Evolutionary conservation across 2,888 invertebrate species (phyloP), one percentile per base, ranked within the genome.

Genomic region (Netelia inedita): DNA sequence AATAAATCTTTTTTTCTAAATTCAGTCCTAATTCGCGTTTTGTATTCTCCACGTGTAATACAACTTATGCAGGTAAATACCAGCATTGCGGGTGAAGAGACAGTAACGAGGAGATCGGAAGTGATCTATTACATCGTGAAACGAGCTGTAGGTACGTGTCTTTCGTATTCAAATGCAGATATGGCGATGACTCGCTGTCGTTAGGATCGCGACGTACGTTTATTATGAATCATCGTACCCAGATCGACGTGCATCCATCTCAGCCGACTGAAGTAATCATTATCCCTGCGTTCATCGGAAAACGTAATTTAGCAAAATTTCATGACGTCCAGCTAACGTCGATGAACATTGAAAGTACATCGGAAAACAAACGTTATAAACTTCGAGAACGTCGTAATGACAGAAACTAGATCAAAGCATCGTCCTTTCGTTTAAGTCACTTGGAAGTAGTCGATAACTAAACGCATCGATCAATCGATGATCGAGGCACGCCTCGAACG

Each of bases 221-320:
- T 23, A 53, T 72, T 76, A 74, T 87, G 87, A 87, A 79, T 86
- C 86, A 87, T 82, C 76, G 81, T 69, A 63, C 81, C 19, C 41
- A 55, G 69, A 63, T 10, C 14, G 59, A 59, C 73, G 66, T 50
- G 16, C 19, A 19, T 59, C 46, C 9, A 69, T 75, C 28, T 28
- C 28, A 28, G 3, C 5, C 28, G 28, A 28, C 5, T 28, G 2
- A 5, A 28, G 53, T 53, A 69, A 69, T 55, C 63, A 74, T 83
- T 73, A 83, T 69, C 59, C 59, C 23, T 65, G 16, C 1, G 16
- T 69, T 46, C 46, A 43, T 21, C 14, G 19, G 35, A 63, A 66
- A 23, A 23, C 23, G 23, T 23, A 1, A 2, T 2, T 23, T 23
- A 23, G 23, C 23, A 23, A 23, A 23, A 1, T 1, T 23, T 23